Conservation (phyloP, 2,797 vertebrate genomes). For the Cossypha heuglini region DNA sequence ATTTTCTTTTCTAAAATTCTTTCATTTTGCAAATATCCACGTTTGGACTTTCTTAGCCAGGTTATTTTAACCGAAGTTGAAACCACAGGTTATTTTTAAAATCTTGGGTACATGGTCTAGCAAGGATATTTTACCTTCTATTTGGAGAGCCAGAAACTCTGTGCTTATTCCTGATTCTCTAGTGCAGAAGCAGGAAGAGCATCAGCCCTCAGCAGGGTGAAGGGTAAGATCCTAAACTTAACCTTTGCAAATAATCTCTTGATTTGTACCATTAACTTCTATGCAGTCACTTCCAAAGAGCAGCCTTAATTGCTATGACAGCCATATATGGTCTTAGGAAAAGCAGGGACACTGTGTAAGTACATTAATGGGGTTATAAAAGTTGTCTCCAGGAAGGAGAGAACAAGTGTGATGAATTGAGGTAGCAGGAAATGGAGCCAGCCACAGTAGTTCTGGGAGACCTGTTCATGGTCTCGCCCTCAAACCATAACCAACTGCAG, state of each 20-base stretch:
- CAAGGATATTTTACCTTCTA: neutral
- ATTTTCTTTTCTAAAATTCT: neutral
- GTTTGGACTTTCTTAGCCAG: neutral
- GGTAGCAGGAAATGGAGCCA: neutral
- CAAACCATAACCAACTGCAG: conserved; percentile 6
- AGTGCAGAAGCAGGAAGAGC: neutral
- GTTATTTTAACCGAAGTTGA: neutral
- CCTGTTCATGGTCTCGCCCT: neutral
- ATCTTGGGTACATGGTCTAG: neutral
- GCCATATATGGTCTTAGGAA: neutral
- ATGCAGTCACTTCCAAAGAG: neutral
- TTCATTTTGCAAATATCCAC: neutral
- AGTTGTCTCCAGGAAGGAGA: neutral
- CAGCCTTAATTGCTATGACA: neutral
- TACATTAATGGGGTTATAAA: neutral
- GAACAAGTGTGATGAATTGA: conserved; percentile 14
- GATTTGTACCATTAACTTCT: neutral
- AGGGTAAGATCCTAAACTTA: neutral
- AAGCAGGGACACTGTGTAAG: neutral
- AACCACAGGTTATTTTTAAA: neutral
- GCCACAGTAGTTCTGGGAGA: neutral
- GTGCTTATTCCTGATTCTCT: neutral
- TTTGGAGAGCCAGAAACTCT: neutral
- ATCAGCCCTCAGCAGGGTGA: neutral
- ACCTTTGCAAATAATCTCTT: neutral